Base-by-base conservation (phyloP, 2,113 vertebrate species). In the Megaptera novaeangliae region DNA sequence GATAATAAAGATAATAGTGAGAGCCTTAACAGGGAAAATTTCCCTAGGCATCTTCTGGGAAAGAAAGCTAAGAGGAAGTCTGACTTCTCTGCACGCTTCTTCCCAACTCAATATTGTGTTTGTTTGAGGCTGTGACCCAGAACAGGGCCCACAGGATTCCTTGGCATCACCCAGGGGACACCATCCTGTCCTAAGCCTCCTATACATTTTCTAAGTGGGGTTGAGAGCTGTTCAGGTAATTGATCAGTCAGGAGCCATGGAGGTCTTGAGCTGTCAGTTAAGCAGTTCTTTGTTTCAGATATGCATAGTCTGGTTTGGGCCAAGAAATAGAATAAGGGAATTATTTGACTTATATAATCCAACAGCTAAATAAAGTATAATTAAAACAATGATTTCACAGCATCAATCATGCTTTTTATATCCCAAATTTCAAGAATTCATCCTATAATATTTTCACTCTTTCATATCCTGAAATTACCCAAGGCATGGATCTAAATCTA, bases 401-500 rank as follows among this genome's bases (percentile, higher is more conserved):
- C 29, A 81, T 71, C 29, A 59, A 39, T 78, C 55, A 86, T 23
- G 10, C 8, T 74, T 69, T 89, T 72, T 61, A 57, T 23, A 71
- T 36, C 80, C 20, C 34, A 92, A 78, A 87, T 74, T 91, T 90
- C 34, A 61, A 95, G 61, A 92, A n/a, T 27, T 89, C 69, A 93
- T 93, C 87, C 61, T 77, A 55, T 23, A 69, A 86, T 41, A 95
- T 96, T 61, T 41, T 84, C 97, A 91, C 91, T 88, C 59, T 92
- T 97, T 96, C 77, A 46, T 88, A 96, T 91, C 97, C 83, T 44
- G 71, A 96, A 96, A n/a, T 34, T 95, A 74, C 86, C 82, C 72
- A 96, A 95, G 91, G 57, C 3, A 59, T 85, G 93, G 74, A 29
- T 97, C 96, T 98, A 96, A 96, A 94, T 74, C 83, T 93, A 95